Evolutionary conservation across 2,113 vertebrate genomes (phyloP).

Genomic region (Circaetus gallicus): DNA sequence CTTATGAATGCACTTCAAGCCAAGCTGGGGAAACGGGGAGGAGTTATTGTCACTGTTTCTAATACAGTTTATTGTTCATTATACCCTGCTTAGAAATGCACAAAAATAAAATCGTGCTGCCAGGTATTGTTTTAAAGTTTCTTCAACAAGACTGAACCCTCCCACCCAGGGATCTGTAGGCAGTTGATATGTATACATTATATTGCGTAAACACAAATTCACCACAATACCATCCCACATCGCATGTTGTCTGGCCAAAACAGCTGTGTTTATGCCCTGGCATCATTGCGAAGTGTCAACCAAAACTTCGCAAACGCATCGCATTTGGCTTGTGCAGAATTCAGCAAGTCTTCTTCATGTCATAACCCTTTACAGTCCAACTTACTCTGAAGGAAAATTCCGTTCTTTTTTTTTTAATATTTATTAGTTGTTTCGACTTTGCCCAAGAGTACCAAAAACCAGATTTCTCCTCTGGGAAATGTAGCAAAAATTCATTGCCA

Average conservation of each 20-base stretch:
- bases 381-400: neutral
- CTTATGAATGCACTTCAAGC: conserved; percentile 22
- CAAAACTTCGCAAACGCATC: neutral
- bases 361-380: neutral
- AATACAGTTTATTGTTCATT: conserved; percentile 61
- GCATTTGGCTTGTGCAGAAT: neutral
- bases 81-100: conserved; percentile 14
- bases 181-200: neutral
- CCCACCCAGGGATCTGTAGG: neutral
- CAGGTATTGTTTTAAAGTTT: conserved; percentile 36
- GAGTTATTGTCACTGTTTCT: conserved; percentile 49
- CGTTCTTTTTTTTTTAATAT: neutral
- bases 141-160: neutral
- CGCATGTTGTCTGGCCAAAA: neutral
- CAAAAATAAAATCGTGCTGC: neutral
- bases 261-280: conserved; percentile 51
- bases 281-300: neutral
- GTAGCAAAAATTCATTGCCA: neutral
- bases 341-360: neutral
- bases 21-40: conserved; percentile 30
- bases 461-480: neutral
- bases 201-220: neutral
- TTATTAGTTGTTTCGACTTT: neutral
- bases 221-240: neutral
- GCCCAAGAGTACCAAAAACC: neutral